phyloP scores from a whole-genome alignment of 2,888 invertebrate species.

The Ichneumoninae sp. region DNA sequence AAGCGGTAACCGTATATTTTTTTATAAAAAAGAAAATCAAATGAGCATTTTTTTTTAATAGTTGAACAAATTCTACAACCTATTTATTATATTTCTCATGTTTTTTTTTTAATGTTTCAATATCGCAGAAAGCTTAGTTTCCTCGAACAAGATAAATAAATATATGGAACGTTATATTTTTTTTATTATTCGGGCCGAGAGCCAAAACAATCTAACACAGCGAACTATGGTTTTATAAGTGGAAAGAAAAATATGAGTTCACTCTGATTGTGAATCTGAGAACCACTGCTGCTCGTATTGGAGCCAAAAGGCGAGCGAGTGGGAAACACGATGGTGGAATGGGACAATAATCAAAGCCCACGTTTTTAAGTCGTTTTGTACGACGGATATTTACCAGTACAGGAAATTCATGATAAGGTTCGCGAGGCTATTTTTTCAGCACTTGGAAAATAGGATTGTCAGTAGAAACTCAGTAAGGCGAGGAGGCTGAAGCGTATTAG shows the following conservation, averaged over 20 bases:
- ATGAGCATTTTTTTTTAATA: background rate
- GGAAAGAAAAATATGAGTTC: background rate
- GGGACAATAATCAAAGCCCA: background rate
- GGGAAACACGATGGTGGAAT: slow-evolving; percentile 46
- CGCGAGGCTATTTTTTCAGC: background rate
- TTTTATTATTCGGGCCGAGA: background rate
- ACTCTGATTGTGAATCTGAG: slow-evolving; percentile 50
- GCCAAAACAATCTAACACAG: background rate
- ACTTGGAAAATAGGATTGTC: background rate
- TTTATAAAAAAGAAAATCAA: background rate
- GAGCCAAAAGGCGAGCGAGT: slow-evolving; percentile 65
- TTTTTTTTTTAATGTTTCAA: background rate
- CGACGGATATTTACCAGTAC: background rate
- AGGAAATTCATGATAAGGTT: background rate
- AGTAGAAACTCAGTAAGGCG: background rate
- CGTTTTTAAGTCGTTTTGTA: slow-evolving; percentile 16
- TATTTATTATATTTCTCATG: background rate
- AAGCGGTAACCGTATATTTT: background rate
- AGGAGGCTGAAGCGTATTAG: slow-evolving; percentile 27
- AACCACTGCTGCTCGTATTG: slow-evolving; percentile 65
- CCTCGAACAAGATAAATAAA: background rate
- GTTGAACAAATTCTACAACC: background rate
- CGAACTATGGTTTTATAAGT: background rate
- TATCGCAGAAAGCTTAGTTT: background rate
- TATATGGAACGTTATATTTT: background rate